phyloP scores from a whole-genome alignment of 2,797 vertebrate species.

The Dicrostonyx torquatus region DNA sequence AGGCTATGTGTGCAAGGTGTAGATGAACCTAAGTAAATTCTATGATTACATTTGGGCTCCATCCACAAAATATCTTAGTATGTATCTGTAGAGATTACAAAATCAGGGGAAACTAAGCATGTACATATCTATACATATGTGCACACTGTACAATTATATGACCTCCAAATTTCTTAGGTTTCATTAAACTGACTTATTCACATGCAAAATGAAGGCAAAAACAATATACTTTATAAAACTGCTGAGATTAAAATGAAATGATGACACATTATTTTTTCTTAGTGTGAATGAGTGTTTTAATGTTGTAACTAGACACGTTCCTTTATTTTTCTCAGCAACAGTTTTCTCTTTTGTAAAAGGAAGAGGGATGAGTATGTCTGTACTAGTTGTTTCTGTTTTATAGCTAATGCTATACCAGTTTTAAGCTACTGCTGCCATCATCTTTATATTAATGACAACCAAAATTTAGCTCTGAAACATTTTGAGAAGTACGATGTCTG shows the following conservation, averaged over 20 bases:
- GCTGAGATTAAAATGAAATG: conserved; percentile 32
- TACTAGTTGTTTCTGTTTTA: background rate
- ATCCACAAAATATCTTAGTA: background rate
- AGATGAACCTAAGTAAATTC: background rate
- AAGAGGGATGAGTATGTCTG: background rate
- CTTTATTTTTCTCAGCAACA: background rate
- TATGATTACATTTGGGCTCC: background rate
- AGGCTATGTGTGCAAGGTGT: background rate
- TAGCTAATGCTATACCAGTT: background rate
- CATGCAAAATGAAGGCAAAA: background rate
- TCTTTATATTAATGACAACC: conserved; percentile 15
- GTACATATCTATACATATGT: background rate
- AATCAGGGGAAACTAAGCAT: background rate
- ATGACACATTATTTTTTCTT: conserved; percentile 45
- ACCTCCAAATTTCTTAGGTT: background rate
- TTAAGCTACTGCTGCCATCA: background rate
- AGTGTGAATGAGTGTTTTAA: conserved; percentile 14
- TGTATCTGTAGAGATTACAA: background rate
- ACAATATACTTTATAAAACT: conserved; percentile 31
- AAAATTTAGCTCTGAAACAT: background rate
- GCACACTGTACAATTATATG: background rate
- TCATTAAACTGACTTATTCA: conserved; percentile 21
- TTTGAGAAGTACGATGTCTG: background rate
- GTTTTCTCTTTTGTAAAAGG: conserved; percentile 6
- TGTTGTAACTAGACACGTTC: background rate